Conservation (phyloP, 2,888 invertebrate genomes). For the Amblyjoppa fuscipennis region DNA sequence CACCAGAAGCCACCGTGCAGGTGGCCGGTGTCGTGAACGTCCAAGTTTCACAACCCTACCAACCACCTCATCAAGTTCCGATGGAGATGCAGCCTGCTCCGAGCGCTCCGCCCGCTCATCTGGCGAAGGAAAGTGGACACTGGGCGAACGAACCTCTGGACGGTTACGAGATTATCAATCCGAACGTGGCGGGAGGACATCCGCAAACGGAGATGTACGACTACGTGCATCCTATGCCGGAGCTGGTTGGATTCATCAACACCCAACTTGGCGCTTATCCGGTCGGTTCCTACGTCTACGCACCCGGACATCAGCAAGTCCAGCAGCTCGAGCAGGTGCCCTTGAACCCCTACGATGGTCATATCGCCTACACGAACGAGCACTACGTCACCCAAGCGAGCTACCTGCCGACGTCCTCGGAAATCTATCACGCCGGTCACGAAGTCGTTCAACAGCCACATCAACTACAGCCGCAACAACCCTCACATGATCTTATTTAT, state of each 20-base stretch:
- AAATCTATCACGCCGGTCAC: conserved; percentile 65
- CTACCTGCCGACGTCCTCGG: conserved; percentile 75
- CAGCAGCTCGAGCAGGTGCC: conserved; percentile 74
- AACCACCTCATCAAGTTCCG: conserved; percentile 39
- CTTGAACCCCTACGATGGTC: conserved; percentile 74
- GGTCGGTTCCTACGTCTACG: conserved; percentile 79
- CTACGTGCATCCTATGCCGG: conserved; percentile 86
- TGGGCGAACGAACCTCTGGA: conserved; percentile 77
- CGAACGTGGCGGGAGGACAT: conserved; percentile 53
- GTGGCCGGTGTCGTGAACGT: conserved; percentile 27
- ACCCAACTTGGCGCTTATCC: conserved; percentile 86
- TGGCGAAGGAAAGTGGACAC: conserved; percentile 63
- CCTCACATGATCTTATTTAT: conserved; percentile 43
- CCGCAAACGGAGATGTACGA: conserved; percentile 83
- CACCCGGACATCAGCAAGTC: conserved; percentile 72
- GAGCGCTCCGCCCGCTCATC: background rate
- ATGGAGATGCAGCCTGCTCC: conserved; percentile 28
- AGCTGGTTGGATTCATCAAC: conserved; percentile 86
- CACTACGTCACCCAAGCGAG: conserved; percentile 78
- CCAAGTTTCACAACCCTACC: conserved; percentile 48
- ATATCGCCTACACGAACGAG: conserved; percentile 76
- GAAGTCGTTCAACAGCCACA: conserved; percentile 68
- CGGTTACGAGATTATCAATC: conserved; percentile 70
- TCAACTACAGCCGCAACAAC: conserved; percentile 57
- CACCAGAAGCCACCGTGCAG: conserved; percentile 12